phyloP scores from a whole-genome alignment of 2,888 invertebrate genomes.

The Zaprionus bogoriensis region DNA sequence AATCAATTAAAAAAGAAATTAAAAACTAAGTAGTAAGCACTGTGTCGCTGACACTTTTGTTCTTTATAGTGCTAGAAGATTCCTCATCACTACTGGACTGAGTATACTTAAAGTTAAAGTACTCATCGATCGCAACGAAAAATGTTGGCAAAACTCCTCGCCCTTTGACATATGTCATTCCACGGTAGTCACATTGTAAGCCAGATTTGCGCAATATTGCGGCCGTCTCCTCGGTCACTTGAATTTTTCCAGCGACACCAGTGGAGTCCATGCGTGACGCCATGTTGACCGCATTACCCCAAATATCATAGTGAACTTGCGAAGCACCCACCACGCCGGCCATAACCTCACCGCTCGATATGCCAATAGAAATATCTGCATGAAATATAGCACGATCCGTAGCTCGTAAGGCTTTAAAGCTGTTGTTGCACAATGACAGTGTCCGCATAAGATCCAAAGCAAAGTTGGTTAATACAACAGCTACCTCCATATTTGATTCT shows the following conservation, averaged over 20 bases:
- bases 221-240: slow-evolving; percentile 90
- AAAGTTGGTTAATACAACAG: slow-evolving; percentile 85
- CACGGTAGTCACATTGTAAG: slow-evolving; percentile 87
- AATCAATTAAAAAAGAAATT: too few relatives aligned
- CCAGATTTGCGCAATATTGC: slow-evolving; percentile 86
- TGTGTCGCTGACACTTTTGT: too few relatives aligned
- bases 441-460: slow-evolving; percentile 86
- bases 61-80: too few relatives aligned
- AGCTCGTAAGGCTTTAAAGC: slow-evolving; percentile 82
- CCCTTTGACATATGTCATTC: slow-evolving; percentile 89
- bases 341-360: slow-evolving; percentile 94
- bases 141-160: slow-evolving; percentile 87
- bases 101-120: slow-evolving; percentile 80
- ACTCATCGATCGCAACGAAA: slow-evolving; percentile 87
- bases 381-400: slow-evolving; percentile 12
- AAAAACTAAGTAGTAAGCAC: too few relatives aligned
- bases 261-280: slow-evolving; percentile 98
- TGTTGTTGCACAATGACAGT: slow-evolving; percentile 84
- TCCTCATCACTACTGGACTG: too few relatives aligned
- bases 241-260: slow-evolving; percentile 90
- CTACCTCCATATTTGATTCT: slow-evolving; percentile 80
- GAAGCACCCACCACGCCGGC: slow-evolving; percentile 97
- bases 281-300: slow-evolving; percentile 98
- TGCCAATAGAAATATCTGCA: slow-evolving; percentile 84
- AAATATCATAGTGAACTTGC: slow-evolving; percentile 97